Conservation (phyloP, 2,797 vertebrate species). For the Characodon lateralis region DNA sequence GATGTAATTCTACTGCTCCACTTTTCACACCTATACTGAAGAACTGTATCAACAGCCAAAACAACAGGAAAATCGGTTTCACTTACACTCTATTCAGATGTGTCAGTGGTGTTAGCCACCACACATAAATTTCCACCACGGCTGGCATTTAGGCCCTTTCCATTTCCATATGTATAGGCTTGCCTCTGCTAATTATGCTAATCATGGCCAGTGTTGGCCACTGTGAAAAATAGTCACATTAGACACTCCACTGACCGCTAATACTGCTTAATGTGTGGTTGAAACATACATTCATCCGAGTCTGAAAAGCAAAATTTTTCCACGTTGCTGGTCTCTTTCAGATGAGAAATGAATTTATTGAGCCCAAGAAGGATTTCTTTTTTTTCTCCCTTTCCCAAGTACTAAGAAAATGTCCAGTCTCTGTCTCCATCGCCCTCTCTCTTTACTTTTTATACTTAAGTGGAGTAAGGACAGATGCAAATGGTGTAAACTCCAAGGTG, state of each 20-base stretch:
- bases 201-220: constrained; percentile 94
- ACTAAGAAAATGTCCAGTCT: constrained; percentile 79
- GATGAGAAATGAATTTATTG: constrained; percentile 95
- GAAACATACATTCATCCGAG: constrained; percentile 95
- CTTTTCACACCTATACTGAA: constrained; percentile 14
- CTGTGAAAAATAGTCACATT: constrained; percentile 97
- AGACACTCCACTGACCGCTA: constrained; percentile 97
- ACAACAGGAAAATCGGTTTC: constrained; percentile 80
- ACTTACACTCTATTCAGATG: constrained; percentile 89
- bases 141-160: constrained; percentile 93
- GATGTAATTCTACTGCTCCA: constrained; percentile 17
- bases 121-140: constrained; percentile 94
- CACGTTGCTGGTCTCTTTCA: constrained; percentile 97
- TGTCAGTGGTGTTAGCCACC: constrained; percentile 89
- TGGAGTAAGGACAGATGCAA: constrained; percentile 75
- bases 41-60: constrained; percentile 58
- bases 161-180: constrained; percentile 98
- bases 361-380: constrained; percentile 85
- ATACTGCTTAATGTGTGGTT: constrained; percentile 96
- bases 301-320: constrained; percentile 95
- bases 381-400: constrained; percentile 72
- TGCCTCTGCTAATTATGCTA: constrained; percentile 98
- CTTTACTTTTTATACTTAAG: constrained; percentile 68
- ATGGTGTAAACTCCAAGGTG: constrained; percentile 74
- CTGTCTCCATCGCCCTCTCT: constrained; percentile 64